Percentiles rank a stretch among this genome's conserved stretches.
Conservation (phyloP, 2,888 invertebrate species). For the Oligia strigilis region DNA sequence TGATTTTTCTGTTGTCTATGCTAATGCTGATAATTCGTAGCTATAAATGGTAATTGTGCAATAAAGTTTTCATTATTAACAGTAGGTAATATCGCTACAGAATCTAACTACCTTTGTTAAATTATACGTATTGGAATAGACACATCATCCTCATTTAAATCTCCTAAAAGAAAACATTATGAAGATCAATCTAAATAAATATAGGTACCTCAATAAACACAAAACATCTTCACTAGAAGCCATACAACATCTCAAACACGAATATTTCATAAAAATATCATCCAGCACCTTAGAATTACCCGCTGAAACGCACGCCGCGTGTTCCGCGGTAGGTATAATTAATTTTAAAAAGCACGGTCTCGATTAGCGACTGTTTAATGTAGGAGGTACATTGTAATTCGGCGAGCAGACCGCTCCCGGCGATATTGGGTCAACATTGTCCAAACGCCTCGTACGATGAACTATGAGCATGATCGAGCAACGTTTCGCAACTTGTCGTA, state of each 20-base stretch:
- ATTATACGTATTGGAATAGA: background rate
- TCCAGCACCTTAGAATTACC: conserved; percentile 24
- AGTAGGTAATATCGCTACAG: background rate
- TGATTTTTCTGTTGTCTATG: background rate
- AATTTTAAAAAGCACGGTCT: conserved; percentile 68
- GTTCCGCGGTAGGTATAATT: conserved; percentile 59
- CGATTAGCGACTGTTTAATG: conserved; percentile 74
- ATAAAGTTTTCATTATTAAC: background rate
- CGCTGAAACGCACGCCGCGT: conserved; percentile 31
- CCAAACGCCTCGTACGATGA: conserved; percentile 77
- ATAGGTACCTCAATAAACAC: conserved; percentile 4
- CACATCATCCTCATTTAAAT: background rate
- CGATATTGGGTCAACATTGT: conserved; percentile 81
- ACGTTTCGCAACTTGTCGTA: conserved; percentile 70
- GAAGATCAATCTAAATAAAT: conserved; percentile 15
- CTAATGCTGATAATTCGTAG: conserved; percentile 3
- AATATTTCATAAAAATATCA: conserved; percentile 35
- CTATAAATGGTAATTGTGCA: background rate
- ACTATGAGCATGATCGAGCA: conserved; percentile 72
- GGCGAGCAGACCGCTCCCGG: conserved; percentile 61
- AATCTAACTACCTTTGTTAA: background rate
- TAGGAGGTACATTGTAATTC: conserved; percentile 74
- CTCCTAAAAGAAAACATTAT: background rate
- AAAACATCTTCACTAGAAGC: conserved; percentile 19
- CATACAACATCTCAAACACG: conserved; percentile 30